Percentiles rank a stretch among this genome's conserved stretches.
Conservation (phyloP, 2,797 vertebrate genomes). For the Pterois miles region DNA sequence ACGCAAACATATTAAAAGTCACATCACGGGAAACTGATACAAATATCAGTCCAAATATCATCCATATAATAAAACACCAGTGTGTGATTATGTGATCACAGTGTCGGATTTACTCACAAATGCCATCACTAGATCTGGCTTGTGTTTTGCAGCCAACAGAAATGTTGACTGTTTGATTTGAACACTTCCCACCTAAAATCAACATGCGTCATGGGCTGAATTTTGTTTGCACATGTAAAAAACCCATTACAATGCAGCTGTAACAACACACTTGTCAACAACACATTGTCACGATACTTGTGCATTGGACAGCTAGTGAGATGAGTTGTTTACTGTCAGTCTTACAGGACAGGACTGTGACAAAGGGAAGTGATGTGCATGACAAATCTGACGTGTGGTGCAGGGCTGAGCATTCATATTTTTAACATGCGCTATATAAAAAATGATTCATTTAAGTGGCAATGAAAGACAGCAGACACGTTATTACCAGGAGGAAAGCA, state of each 20-base stretch:
- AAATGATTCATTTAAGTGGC: constrained; percentile 1
- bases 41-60: constrained; percentile 43
- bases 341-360: constrained; percentile 10
- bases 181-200: not conserved
- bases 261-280: not conserved
- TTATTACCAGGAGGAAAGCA: no score
- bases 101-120: constrained; percentile 6
- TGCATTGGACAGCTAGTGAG: not conserved
- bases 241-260: not conserved
- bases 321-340: constrained; percentile 15
- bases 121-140: not conserved
- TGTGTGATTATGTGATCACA: constrained; percentile 19
- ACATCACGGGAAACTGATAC: not conserved
- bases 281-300: not conserved
- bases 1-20: constrained; percentile 1
- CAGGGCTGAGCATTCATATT: not conserved
- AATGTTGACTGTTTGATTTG: not conserved
- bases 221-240: constrained; percentile 8
- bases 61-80: constrained; percentile 15
- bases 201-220: not conserved
- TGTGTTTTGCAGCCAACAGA: no score
- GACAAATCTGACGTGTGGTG: not conserved
- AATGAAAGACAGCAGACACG: no score
- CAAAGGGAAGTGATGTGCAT: not conserved
- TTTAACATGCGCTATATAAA: not conserved